Evolutionary conservation across 2,888 invertebrate genomes (phyloP), one percentile per base, ranked within the genome.

Genomic region (Drymonia ruficornis): DNA sequence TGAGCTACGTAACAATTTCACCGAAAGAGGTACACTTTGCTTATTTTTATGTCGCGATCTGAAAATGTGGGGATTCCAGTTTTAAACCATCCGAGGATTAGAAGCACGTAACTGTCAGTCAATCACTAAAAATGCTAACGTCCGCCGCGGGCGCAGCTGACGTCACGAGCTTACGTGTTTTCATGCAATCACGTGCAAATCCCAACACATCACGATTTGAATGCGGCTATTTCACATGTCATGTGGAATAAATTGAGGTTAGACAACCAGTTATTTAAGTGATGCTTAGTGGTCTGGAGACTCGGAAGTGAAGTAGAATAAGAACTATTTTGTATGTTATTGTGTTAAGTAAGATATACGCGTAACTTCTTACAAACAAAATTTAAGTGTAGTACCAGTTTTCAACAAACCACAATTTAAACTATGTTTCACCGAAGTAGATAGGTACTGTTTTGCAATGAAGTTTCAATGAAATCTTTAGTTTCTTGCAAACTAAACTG

Each of bases 91-190:
- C 61, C 54, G 46, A 40, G 62, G 64, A 59, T 71, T 71, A 65
- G 62, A 44, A 50, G 45, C 55, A 50, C 60, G 56, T 62, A 56
- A 55, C 64, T 74, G 75, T 60, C 78, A 69, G 64, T 78, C 74
- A 68, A 66, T 70, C 69, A 65, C 54, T 49, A 63, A 61, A 68
- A 76, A 72, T 69, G 63, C 67, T 68, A 76, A 68, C 70, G 67
- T 63, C 63, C 50, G 65, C 61, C 52, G 50, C 53, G 29, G 47
- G 56, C 29, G 53, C 53, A 53, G 48, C 57, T 70, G 58, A 65
- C 59, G 59, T 65, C 58, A 56, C 52, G 18, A 63, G 67, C 69
- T 67, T 72, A 73, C 60, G 62, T 61, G 64, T 63, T 64, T 67
- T 64, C 60, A 64, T 70, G 65, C 74, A 72, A 71, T 61, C 63